These are phyloP conservation scores for Leptoteleia sp. DNA, from an alignment of 1,140 invertebrate species.

Conservation along the genomic window DNA sequence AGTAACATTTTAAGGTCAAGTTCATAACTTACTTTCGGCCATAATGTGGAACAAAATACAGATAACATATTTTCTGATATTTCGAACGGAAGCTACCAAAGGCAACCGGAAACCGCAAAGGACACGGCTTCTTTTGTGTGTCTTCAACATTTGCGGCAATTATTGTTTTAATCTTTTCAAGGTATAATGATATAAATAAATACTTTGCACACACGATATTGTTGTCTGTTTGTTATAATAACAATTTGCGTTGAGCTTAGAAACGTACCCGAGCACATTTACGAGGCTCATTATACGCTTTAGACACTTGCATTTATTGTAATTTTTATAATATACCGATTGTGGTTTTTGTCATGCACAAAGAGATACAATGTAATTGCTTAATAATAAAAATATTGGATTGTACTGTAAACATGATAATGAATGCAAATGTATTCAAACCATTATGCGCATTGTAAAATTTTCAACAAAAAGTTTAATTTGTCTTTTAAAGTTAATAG, in stretches of 20 bases:
- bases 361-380: conserved; percentile 9
- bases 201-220: conserved; percentile 2
- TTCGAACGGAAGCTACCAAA: conserved; percentile 50
- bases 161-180: conserved; percentile 53
- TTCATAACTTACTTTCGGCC: conserved; percentile 38
- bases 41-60: conserved; percentile 43
- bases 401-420: conserved; percentile 2
- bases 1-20: conserved; percentile 54
- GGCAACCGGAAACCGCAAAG: conserved; percentile 58
- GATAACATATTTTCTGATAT: conserved; percentile 53
- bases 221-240: conserved; percentile 4
- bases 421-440: conserved; percentile 25
- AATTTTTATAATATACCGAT: conserved; percentile 10
- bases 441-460: conserved; percentile 9
- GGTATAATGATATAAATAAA: conserved; percentile 48
- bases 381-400: conserved; percentile 13
- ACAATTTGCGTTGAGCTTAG: not conserved
- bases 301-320: conserved; percentile 13
- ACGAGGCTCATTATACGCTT: conserved; percentile 4
- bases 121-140: conserved; percentile 51
- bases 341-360: conserved; percentile 2
- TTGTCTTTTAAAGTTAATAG: not conserved
- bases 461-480: not conserved
- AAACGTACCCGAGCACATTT: conserved; percentile 11
- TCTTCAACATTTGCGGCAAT: conserved; percentile 38